Percentiles rank a stretch among this genome's conserved stretches.
Conservation (phyloP, 2,888 invertebrate genomes). For the Athetis lepigone region DNA sequence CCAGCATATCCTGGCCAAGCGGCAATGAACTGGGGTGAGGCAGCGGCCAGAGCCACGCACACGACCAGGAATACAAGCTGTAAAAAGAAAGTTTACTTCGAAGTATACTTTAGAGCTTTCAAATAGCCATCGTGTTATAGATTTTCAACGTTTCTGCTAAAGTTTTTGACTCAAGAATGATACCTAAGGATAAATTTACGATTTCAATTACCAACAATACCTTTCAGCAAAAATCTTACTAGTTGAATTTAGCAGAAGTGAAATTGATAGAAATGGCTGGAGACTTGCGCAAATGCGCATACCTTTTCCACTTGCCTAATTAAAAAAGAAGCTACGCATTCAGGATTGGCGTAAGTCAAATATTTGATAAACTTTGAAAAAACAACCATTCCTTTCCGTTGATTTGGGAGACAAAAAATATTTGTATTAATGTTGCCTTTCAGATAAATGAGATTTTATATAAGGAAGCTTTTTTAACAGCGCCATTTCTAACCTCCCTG, state of each 20-base stretch:
- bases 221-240: neutral
- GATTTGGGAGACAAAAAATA: neutral
- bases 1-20: slow-evolving; percentile 69
- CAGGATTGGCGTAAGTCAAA: no score
- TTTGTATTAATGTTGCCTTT: neutral
- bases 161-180: no score
- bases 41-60: slow-evolving; percentile 83
- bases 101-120: neutral
- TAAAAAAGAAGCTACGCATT: neutral
- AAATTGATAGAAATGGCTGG: neutral
- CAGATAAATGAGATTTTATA: no score
- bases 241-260: no score
- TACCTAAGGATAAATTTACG: no score
- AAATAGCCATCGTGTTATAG: no score
- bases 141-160: no score
- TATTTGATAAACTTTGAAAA: no score
- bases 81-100: slow-evolving; percentile 17
- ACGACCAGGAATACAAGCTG: slow-evolving; percentile 84
- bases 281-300: neutral
- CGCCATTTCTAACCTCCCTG: neutral
- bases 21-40: slow-evolving; percentile 80
- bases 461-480: no score
- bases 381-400: no score
- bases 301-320: neutral
- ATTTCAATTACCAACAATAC: neutral